Conservation (phyloP, 2,888 invertebrate species). For the Phyllotreta striolata region DNA sequence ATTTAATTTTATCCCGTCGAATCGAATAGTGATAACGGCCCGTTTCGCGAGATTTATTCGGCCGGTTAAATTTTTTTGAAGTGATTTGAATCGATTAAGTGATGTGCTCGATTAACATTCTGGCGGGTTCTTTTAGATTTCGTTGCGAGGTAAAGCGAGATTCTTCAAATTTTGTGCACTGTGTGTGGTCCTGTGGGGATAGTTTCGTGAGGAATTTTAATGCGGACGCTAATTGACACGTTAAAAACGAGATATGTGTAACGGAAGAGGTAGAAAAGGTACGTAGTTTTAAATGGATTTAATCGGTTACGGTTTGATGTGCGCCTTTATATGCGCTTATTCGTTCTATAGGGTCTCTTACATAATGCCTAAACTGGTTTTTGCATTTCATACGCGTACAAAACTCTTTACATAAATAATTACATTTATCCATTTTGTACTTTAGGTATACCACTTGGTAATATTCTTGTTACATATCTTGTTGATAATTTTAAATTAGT, state of each 20-base stretch:
- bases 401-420: slow-evolving; percentile 17
- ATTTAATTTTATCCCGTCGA: slow-evolving; percentile 17
- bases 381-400: slow-evolving; percentile 24
- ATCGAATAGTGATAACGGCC: not conserved
- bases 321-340: slow-evolving; percentile 51
- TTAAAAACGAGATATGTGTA: slow-evolving; percentile 51
- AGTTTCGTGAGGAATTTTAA: slow-evolving; percentile 50
- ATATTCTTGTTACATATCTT: no score
- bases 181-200: slow-evolving; percentile 50
- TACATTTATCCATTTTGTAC: slow-evolving; percentile 22
- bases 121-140: slow-evolving; percentile 35
- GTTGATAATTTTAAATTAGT: no score
- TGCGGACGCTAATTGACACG: slow-evolving; percentile 57
- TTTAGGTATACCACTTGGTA: slow-evolving; percentile 24
- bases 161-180: slow-evolving; percentile 37
- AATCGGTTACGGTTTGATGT: slow-evolving; percentile 55
- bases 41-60: no score
- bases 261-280: slow-evolving; percentile 45
- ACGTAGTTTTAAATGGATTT: slow-evolving; percentile 51
- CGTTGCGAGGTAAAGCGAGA: slow-evolving; percentile 41
- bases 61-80: slow-evolving; percentile 19
- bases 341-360: slow-evolving; percentile 44
- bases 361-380: slow-evolving; percentile 55
- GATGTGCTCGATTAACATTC: slow-evolving; percentile 46
- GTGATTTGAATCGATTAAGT: slow-evolving; percentile 41